Base-by-base conservation (phyloP, 2,888 invertebrate genomes). In the Monochamus alternatus region DNA sequence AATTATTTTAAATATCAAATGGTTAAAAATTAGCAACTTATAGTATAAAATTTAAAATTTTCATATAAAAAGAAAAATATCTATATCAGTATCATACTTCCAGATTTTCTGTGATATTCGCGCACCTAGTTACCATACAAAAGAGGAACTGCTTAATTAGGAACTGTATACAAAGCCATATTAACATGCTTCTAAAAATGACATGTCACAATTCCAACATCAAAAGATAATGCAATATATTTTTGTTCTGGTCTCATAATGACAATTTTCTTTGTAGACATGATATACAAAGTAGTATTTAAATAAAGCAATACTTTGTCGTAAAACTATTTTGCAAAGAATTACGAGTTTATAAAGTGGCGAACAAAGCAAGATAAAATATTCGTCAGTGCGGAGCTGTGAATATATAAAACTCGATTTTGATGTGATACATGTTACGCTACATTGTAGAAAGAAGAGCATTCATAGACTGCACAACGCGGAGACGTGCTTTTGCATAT, bases 321-420 rank as follows among this genome's bases (percentile, higher is more conserved):
- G 65, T 72, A 75, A 77, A 80, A 77, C 73, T 75, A 77, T 78
- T 68, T 77, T 75, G 74, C 75, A 67, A 76, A 74, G 75, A 74
- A 80, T 80, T 66, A 80, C 78, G 78, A 75, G 73, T 78, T 68
- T 66, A 73, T 74, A 74, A 76, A 77, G 73, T 75, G 74, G 72
- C 70, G 74, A 73, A 73, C 75, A 75, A 71, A 74, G 76, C 73
- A 74, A 67, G 77, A 78, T 80, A 78, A 80, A 80, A 80, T 79
- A 80, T 80, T 76, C 75, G 75, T 62, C 77, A 74, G 76, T 71
- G 78, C 58, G 77, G 75, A 74, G 78, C 77, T 73, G 75, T 79
- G 78, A 80, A 80, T 80, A 76, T 79, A 78, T 78, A 78, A 76
- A 80, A 79, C 78, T 75, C 77, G 69, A 79, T 80, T 80, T 76